phyloP scores from a whole-genome alignment of 1,140 invertebrate genomes.

The Pteromalus puparum region DNA sequence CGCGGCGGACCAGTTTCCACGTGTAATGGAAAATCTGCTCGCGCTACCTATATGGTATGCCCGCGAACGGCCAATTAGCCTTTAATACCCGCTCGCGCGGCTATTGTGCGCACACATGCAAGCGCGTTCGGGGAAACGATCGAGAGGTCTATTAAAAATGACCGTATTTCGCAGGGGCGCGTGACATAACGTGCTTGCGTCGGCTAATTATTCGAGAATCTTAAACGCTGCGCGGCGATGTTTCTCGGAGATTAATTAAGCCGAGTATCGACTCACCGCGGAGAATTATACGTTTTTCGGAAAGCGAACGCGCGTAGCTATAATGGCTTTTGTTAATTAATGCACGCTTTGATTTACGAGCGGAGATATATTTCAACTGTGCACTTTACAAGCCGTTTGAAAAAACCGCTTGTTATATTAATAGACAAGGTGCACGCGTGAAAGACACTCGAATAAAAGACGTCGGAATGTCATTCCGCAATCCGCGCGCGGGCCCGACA shows the following conservation, averaged over 20 bases:
- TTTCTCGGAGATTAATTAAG: slow-evolving; percentile 31
- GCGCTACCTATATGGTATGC: too few relatives aligned
- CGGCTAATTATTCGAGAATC: slow-evolving; percentile 27
- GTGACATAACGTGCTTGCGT: background rate
- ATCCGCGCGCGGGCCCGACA: too few relatives aligned
- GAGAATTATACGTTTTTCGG: background rate
- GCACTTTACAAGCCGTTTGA: too few relatives aligned
- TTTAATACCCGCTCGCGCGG: background rate
- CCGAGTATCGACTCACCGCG: background rate
- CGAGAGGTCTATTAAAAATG: slow-evolving; percentile 23
- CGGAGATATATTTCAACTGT: background rate
- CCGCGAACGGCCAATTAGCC: slow-evolving; percentile 27
- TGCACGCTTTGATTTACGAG: background rate
- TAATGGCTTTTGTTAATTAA: slow-evolving; percentile 27
- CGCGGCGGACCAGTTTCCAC: slow-evolving; percentile 36
- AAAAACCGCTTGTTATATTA: too few relatives aligned
- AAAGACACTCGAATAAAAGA: too few relatives aligned
- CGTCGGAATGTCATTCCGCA: slow-evolving; percentile 31
- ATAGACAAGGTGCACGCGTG: background rate
- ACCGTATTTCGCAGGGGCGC: background rate
- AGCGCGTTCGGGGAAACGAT: background rate
- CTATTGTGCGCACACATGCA: background rate
- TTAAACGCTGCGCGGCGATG: background rate
- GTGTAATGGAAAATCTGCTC: slow-evolving; percentile 38
- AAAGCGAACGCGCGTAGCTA: background rate